Evolutionary conservation across 2,888 invertebrate genomes (phyloP).

Genomic region (Aspidiotus destructor): DNA sequence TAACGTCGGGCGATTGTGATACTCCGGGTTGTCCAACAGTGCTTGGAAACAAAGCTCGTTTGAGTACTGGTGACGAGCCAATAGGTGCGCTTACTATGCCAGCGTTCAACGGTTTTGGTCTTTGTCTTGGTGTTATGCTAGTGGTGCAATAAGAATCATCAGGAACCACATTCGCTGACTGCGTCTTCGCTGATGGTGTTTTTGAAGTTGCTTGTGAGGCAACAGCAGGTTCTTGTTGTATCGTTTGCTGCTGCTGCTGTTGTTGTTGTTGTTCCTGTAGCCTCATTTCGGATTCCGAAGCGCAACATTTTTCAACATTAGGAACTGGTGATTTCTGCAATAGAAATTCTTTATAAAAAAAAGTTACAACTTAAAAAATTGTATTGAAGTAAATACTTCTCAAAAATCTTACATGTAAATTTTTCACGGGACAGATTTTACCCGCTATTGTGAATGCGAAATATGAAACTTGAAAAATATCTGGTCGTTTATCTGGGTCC

Average conservation of each 20-base stretch:
- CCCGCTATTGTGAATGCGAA: slow-evolving; percentile 61
- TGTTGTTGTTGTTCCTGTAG: slow-evolving; percentile 20
- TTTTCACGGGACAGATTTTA: slow-evolving; percentile 67
- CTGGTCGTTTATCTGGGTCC: slow-evolving; percentile 70
- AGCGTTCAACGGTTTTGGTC: slow-evolving; percentile 52
- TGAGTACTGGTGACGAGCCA: slow-evolving; percentile 36
- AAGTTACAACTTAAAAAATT: neutral
- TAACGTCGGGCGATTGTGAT: slow-evolving; percentile 33
- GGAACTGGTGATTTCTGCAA: slow-evolving; percentile 57
- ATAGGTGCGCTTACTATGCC: slow-evolving; percentile 33
- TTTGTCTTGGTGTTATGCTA: slow-evolving; percentile 69
- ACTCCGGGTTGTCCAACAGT: slow-evolving; percentile 26
- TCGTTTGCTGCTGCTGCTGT: slow-evolving; percentile 21
- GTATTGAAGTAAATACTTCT: neutral
- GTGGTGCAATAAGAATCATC: slow-evolving; percentile 54
- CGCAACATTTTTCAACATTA: slow-evolving; percentile 50
- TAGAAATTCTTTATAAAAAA: slow-evolving; percentile 18
- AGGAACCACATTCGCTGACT: slow-evolving; percentile 37
- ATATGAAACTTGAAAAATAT: slow-evolving; percentile 73
- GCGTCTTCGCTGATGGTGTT: slow-evolving; percentile 40
- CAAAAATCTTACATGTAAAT: slow-evolving; percentile 55
- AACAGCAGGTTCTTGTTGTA: neutral
- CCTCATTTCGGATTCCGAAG: neutral
- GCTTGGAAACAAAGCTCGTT: slow-evolving; percentile 32
- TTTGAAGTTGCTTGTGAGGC: neutral